Percentiles rank a stretch among this genome's conserved stretches.
These are phyloP conservation scores for Dasypus novemcinctus DNA, from an alignment of 2,113 vertebrate species.

Conservation along the genomic window DNA sequence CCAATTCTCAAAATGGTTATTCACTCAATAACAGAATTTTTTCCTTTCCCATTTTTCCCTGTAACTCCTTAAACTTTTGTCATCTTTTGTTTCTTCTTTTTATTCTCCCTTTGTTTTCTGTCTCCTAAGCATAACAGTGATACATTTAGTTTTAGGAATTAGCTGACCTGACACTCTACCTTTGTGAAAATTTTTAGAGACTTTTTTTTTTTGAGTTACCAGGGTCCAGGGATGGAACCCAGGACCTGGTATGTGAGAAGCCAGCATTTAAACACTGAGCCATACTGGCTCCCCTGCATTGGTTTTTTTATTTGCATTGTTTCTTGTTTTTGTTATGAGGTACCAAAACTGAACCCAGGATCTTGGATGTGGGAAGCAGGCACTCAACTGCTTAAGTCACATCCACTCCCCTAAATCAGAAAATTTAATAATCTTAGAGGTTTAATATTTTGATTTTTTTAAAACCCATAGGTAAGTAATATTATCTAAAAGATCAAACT, in stretches of 20 bases:
- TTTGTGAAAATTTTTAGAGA: background rate
- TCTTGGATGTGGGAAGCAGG: no score
- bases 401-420: background rate
- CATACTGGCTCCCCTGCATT: no score
- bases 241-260: no score
- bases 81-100: background rate
- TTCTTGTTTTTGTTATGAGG: no score
- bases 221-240: no score
- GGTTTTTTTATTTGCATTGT: no score
- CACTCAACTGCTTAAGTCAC: no score
- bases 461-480: background rate
- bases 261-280: no score
- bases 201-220: no score
- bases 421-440: background rate
- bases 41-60: background rate
- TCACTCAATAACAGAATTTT: slow-evolving; percentile 31
- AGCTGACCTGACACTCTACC: background rate
- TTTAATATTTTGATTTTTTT: background rate
- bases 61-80: background rate
- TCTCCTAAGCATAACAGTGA: background rate
- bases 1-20: background rate
- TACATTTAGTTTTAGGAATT: background rate
- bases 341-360: no score
- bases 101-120: background rate
- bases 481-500: slow-evolving; percentile 10